Conservation (phyloP, 1,140 invertebrate species). For the Lanistes nyassanus region DNA sequence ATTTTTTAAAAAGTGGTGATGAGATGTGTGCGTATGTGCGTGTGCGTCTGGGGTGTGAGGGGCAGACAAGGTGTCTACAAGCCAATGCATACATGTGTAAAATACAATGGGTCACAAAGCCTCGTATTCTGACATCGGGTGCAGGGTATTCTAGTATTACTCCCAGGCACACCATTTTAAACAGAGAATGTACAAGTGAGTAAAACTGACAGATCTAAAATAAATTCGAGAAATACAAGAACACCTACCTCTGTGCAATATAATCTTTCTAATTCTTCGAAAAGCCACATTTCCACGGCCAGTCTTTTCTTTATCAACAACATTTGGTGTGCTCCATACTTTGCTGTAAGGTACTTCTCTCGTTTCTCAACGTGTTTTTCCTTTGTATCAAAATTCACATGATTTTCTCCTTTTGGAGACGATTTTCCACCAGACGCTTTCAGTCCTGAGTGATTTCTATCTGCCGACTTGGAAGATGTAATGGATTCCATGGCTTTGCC, state of each 20-base stretch:
- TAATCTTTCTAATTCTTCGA: conserved; percentile 91
- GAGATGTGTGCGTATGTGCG: no score
- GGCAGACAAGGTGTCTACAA: no score
- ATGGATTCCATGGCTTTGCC: conserved; percentile 28
- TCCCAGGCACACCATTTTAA: no score
- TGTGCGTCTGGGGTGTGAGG: no score
- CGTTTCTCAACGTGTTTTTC: conserved; percentile 74
- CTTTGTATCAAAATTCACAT: conserved; percentile 55
- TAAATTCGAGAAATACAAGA: neutral
- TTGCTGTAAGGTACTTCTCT: conserved; percentile 88
- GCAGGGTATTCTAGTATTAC: no score
- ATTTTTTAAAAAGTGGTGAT: no score
- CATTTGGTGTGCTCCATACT: conserved; percentile 97
- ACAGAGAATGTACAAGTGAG: no score
- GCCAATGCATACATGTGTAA: no score
- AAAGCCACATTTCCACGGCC: conserved; percentile 97
- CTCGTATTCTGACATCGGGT: no score
- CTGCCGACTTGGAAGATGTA: conserved; percentile 1
- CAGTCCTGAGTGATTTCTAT: conserved; percentile 1
- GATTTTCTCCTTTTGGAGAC: conserved; percentile 34
- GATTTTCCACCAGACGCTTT: conserved; percentile 22
- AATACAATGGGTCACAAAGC: no score
- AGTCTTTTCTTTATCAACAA: conserved; percentile 92
- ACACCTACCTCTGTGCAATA: conserved; percentile 82
- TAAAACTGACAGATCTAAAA: no score